Conservation (phyloP, 2,113 vertebrate species). For the Leptodactylus fuscus region DNA sequence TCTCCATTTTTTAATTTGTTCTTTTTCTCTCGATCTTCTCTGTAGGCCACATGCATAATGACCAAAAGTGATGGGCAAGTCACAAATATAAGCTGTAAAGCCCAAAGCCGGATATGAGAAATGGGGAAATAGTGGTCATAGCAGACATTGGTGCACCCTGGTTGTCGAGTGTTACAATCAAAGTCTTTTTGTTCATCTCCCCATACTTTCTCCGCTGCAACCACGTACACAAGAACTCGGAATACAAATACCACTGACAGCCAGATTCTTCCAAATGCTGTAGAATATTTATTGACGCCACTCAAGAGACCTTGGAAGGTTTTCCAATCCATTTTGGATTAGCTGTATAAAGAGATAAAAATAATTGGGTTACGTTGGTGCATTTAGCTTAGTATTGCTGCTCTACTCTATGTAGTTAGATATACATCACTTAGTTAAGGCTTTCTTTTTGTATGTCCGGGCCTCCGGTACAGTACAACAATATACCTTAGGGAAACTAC, state of each 20-base stretch:
- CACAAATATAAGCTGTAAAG: slow-evolving; percentile 94
- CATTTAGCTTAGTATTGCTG: no score
- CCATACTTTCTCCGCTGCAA: slow-evolving; percentile 90
- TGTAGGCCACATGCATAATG: slow-evolving; percentile 87
- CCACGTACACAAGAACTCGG: slow-evolving; percentile 89
- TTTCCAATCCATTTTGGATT: slow-evolving; percentile 86
- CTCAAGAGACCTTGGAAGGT: slow-evolving; percentile 79
- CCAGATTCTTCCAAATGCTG: slow-evolving; percentile 89
- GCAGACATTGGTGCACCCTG: slow-evolving; percentile 89
- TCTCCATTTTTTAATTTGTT: slow-evolving; percentile 75
- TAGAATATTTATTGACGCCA: slow-evolving; percentile 93
- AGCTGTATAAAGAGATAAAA: slow-evolving; percentile 57
- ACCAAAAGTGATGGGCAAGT: slow-evolving; percentile 93
- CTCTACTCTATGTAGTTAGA: no score
- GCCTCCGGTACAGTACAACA: background rate
- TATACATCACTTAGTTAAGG: no score
- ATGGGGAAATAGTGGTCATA: slow-evolving; percentile 89
- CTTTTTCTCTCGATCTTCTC: slow-evolving; percentile 80
- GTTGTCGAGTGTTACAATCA: slow-evolving; percentile 89
- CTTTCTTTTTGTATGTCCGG: no score
- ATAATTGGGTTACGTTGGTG: background rate
- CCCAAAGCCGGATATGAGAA: slow-evolving; percentile 93
- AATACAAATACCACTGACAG: slow-evolving; percentile 93
- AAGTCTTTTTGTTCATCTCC: slow-evolving; percentile 89
- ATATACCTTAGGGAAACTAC: background rate